phyloP scores from a whole-genome alignment of 2,888 invertebrate species.

The Eupithecia pulchellata region DNA sequence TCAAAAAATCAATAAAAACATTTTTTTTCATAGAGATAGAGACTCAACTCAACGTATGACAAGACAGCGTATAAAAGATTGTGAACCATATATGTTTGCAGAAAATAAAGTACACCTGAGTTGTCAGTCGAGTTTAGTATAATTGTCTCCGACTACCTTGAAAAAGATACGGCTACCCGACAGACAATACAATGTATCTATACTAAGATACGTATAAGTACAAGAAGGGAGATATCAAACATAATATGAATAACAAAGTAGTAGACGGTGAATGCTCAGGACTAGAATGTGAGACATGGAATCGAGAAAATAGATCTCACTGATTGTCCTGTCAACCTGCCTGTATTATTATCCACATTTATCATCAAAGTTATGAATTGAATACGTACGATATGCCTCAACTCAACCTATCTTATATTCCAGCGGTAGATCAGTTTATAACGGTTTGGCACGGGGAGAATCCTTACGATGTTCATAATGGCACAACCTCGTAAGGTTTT shows the following conservation, averaged over 20 bases:
- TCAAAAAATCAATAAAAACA: no score
- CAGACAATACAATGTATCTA: neutral
- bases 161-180: neutral
- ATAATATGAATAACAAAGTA: neutral
- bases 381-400: neutral
- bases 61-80: neutral
- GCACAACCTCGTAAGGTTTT: neutral
- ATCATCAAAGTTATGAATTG: neutral
- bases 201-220: neutral
- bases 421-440: neutral
- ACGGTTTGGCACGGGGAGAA: conserved; percentile 13
- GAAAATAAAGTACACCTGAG: neutral
- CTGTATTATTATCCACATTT: neutral
- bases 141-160: conserved; percentile 2
- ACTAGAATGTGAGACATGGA: neutral
- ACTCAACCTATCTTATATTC: neutral
- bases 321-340: neutral
- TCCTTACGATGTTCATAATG: conserved; percentile 23
- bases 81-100: neutral
- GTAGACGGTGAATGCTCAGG: neutral
- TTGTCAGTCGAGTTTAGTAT: neutral
- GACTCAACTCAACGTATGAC: neutral
- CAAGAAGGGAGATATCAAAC: neutral
- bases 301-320: neutral
- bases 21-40: neutral